A percentile compares a stretch with the other conserved stretches of the same genome.
These are phyloP conservation scores for Pandemis heparana DNA, from an alignment of 2,888 invertebrate species.

Conservation along the genomic window DNA sequence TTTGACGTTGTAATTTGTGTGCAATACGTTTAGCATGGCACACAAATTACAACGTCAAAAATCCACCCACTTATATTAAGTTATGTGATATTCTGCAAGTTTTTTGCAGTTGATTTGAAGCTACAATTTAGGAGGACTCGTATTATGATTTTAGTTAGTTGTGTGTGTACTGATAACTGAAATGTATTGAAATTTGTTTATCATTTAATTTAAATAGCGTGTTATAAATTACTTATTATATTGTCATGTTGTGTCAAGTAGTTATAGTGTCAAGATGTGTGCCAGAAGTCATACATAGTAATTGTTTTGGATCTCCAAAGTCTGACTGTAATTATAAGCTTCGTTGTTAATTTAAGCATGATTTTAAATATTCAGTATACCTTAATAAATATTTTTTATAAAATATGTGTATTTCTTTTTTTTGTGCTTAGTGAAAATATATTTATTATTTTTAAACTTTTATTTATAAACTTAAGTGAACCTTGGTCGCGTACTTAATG, in stretches of 20 bases:
- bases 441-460: too few relatives aligned
- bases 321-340: background rate
- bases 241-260: background rate
- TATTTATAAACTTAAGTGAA: too few relatives aligned
- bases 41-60: too few relatives aligned
- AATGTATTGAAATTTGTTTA: too few relatives aligned
- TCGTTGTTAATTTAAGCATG: background rate
- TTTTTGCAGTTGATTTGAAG: background rate
- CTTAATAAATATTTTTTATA: background rate
- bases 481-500: too few relatives aligned
- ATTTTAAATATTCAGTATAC: background rate
- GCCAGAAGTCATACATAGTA: too few relatives aligned
- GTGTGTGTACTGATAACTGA: background rate
- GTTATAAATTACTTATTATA: background rate
- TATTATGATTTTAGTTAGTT: background rate
- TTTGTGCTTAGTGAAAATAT: background rate
- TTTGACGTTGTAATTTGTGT: too few relatives aligned
- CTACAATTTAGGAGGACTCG: background rate
- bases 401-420: background rate
- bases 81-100: too few relatives aligned
- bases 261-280: conserved; percentile 10
- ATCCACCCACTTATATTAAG: too few relatives aligned
- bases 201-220: too few relatives aligned
- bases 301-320: background rate
- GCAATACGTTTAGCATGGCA: too few relatives aligned